A percentile compares a stretch with the other conserved stretches of the same genome.
phyloP scores from a whole-genome alignment of 2,113 vertebrate species.

The Bungarus multicinctus region DNA sequence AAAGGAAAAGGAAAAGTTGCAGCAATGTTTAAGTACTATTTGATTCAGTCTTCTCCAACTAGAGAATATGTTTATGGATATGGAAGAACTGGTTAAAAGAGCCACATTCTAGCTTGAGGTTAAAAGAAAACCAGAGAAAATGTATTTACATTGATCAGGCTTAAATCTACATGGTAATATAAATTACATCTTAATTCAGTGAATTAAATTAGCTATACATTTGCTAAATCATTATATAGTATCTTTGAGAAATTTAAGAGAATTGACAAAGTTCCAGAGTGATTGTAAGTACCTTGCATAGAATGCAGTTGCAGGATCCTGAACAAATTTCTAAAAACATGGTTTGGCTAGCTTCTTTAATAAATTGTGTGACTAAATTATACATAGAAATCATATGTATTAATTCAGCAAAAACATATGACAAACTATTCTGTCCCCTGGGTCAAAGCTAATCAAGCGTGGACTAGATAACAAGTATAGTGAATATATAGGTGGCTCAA shows the following conservation, averaged over 20 bases:
- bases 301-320: not conserved
- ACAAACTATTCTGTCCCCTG: not conserved
- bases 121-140: not conserved
- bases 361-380: not conserved
- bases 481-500: not conserved
- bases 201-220: not conserved
- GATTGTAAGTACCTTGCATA: not conserved
- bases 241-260: not conserved
- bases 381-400: not conserved
- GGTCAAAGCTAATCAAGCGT: not conserved
- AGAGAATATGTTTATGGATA: not conserved
- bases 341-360: not conserved
- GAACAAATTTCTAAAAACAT: not conserved
- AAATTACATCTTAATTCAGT: not conserved
- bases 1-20: not conserved
- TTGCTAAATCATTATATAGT: not conserved
- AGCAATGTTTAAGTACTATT: not conserved
- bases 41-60: not conserved
- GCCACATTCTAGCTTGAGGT: not conserved
- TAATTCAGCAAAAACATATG: not conserved
- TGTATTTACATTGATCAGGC: not conserved
- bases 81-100: not conserved
- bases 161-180: not conserved
- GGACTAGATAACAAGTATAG: not conserved
- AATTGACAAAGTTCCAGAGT: not conserved